Base-by-base conservation (phyloP, 2,888 invertebrate species). In the Xylota segnis region DNA sequence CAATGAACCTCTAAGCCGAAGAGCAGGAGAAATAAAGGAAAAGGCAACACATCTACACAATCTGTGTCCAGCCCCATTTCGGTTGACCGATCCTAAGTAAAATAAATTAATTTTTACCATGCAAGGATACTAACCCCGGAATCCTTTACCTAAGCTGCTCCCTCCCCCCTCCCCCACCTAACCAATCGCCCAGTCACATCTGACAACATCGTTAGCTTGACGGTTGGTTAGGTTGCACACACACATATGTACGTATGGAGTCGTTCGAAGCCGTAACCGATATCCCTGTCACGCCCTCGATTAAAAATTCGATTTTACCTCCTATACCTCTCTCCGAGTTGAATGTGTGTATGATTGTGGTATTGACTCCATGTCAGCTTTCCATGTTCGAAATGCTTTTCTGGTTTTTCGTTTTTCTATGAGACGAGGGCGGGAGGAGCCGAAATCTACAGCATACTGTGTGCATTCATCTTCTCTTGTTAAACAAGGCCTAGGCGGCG, bases 201-300 rank as follows among this genome's bases (percentile, higher is more conserved):
- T 63, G 74, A 79, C 79, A 78, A 74, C 72, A 63, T 83, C 78
- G 74, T 78, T 78, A 74, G 61, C 72, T 59, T 72, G 70, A 77
- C 70, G 66, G 47, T 63, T 63, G 77, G 74, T 70, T 78, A 54
- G 61, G 58, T 70, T 56, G 34, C 45, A 76, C 47, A 47, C 7
- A 23, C 18, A 59, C 14, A 23, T 50, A 58, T 2, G 23, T 3
- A 10, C n/a, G 27, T 32, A 29, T 27, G 29, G 7, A 9, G 9
- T 3, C 23, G 23, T 23, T 23, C 23, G 23, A 2, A 23, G 37
- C 65, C 40, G 59, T 34, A 54, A 37, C 45, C 68, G 45, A 74
- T 75, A 81, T 54, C 50, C 61, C 61, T 52, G 76, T 63, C 56
- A 82, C 76, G 79, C 56, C 63, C 70, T 71, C 52, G 70, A 82